Base-by-base conservation (phyloP, 1,140 invertebrate species). In the Paracyclopina nana region DNA sequence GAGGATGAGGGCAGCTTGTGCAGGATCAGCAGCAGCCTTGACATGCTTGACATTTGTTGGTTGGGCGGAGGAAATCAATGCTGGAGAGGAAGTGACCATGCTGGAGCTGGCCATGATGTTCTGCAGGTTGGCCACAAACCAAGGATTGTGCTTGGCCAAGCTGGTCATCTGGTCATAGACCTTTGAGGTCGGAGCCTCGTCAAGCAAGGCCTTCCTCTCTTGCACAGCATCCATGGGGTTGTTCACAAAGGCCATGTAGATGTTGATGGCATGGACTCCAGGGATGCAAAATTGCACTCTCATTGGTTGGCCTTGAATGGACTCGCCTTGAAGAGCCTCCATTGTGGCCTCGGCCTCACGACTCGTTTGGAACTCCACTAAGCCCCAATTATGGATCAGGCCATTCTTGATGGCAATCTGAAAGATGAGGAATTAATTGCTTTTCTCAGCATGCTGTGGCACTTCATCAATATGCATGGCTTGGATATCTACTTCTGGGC, bases 331-430 rank as follows among this genome's bases (percentile, higher is more conserved):
- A 9, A 73, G 55, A 24, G 58, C 54, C 20, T 59, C 53, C 55
- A 67, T 65, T 1, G 70, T 69, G 38, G 57, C 59, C 56, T 73
- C 70, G 2, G 72, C 71, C 52, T 72, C 70, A 31, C 68, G 65
- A 25, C 63, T 57, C 18, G 59, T 60, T 9, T 59, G 61, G 53
- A 68, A 74, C 55, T 74, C 72, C 2, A 74, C 67, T 12, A 74
- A 64, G 43, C 70, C 72, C 70, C 69, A 73, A 41, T 72, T 70
- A 48, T 71, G 63, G 4, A 70, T 67, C 46, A 66, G 65, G 4
- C 69, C 69, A 53, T 72, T 70, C 54, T 68, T 68, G 55, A 71
- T 61, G 16, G 70, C 70, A 58, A 74, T 71, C 71, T 73, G 59
- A 22, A 16, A 22, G 14, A 30, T 20, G 16, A 14, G 34, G 20